Base-by-base conservation (phyloP, 2,888 invertebrate genomes). In the Oscheius myriophilus region DNA sequence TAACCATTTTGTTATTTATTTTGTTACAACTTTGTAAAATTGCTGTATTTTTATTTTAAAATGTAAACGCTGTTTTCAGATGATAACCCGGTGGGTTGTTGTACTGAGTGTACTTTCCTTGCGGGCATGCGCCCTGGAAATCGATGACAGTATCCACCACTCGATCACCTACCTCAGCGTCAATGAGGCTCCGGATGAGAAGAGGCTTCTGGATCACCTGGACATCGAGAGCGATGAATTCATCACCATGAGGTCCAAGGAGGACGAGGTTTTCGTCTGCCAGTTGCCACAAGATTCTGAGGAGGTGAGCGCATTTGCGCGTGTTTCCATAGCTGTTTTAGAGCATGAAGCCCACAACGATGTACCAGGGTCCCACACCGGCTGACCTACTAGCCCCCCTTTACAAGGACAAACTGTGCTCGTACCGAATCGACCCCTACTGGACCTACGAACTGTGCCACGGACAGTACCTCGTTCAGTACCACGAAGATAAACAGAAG, bases 401-500 rank as follows among this genome's bases (percentile, higher is more conserved):
- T 6, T 25, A 41, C 11, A 59, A 69, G 53, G 76, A 62, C 76
- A 86, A 75, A 59, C 74, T 70, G 42, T 85, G 84, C 61, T 69
- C 75, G 4, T 75, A 62, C 49, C 62, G 76, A 7, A 70, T 74
- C n/a, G 92, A 92, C 63, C 51, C 77, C 21, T 84, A 82, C 62
- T 84, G 84, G 84, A 57, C 70, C 11, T 84, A 84, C 67, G 80
- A 85, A 59, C 68, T 84, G 14, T 84, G 84, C 52, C 84, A 82
- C 55, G 84, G 84, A 1, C 69, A 78, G 80, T 92, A 92, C 87
- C 91, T 97, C 2, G 90, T 93, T 33, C 97, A 98, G 87, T 98
- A 93, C 87, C 96, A 98, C 87, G 96, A 97, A 87, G 94, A 95
- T 82, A 91, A 95, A 26, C 55, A 92, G n/a, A 92, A 93, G 88